phyloP scores from a whole-genome alignment of 2,797 vertebrate species.

The Sebastolobus alascanus region DNA sequence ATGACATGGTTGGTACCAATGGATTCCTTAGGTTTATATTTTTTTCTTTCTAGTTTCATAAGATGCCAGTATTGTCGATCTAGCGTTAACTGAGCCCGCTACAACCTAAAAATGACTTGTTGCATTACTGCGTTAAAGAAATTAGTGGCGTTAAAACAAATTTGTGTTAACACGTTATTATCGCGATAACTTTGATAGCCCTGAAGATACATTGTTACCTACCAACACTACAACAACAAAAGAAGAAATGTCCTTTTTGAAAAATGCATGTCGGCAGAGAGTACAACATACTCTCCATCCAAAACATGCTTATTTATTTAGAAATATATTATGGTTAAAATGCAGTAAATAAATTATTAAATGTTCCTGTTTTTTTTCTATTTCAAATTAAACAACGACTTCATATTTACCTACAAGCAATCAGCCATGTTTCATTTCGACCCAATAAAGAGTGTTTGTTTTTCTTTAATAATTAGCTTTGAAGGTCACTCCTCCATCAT shows the following conservation, averaged over 20 bases:
- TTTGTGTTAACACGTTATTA: too few relatives aligned
- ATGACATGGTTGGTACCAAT: too few relatives aligned
- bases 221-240: not conserved
- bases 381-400: constrained; percentile 47
- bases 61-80: too few relatives aligned
- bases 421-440: constrained; percentile 70
- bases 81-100: too few relatives aligned
- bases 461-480: constrained; percentile 80
- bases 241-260: not conserved
- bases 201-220: too few relatives aligned
- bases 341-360: constrained; percentile 42
- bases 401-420: constrained; percentile 56
- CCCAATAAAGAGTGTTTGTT: constrained; percentile 71
- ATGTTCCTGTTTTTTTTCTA: constrained; percentile 36
- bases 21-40: too few relatives aligned
- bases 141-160: too few relatives aligned
- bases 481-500: constrained; percentile 76
- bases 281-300: not conserved
- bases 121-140: too few relatives aligned
- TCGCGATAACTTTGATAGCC: too few relatives aligned
- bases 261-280: not conserved
- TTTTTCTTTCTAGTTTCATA: too few relatives aligned
- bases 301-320: constrained; percentile 1
- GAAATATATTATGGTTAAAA: constrained; percentile 5
- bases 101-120: too few relatives aligned